Conservation (phyloP, 2,113 vertebrate species). For the Ochotona princeps region DNA sequence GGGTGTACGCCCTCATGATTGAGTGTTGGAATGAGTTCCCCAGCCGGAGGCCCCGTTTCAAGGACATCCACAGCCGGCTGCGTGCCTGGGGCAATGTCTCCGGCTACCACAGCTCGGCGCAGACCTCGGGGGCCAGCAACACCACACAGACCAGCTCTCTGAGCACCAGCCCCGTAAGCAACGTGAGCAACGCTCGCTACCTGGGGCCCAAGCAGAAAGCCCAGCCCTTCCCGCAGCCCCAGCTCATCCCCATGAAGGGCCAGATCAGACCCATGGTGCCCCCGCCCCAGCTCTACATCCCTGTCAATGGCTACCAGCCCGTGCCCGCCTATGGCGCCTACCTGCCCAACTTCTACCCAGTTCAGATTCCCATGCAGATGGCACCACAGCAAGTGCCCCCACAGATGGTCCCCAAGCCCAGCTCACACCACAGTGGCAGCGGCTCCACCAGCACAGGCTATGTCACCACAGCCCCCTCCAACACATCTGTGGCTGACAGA, state of each 20-base stretch:
- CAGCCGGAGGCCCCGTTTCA: conserved; percentile 94
- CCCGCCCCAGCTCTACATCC: conserved; percentile 95
- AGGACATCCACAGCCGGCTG: conserved; percentile 95
- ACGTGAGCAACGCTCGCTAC: conserved; percentile 94
- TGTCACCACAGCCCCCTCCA: conserved; percentile 95
- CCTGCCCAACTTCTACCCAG: conserved; percentile 96
- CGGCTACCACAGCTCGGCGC: conserved; percentile 94
- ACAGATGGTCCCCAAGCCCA: conserved; percentile 92
- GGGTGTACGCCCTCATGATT: conserved; percentile 96
- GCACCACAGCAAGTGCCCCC: conserved; percentile 93
- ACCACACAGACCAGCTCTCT: conserved; percentile 98
- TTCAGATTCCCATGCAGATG: conserved; percentile 96
- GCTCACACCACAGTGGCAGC: conserved; percentile 96
- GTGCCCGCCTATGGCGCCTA: conserved; percentile 95
- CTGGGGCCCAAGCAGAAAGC: conserved; percentile 93
- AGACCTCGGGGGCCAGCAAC: conserved; percentile 96
- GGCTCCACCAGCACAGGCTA: conserved; percentile 98
- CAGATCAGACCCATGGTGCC: conserved; percentile 94
- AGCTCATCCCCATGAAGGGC: conserved; percentile 95
- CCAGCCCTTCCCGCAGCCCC: conserved; percentile 93
- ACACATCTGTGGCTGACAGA: conserved; percentile 90
- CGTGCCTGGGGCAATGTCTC: conserved; percentile 96
- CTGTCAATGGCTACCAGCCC: conserved; percentile 96
- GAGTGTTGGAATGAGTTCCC: conserved; percentile 98
- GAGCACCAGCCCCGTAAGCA: conserved; percentile 97